These are phyloP conservation scores for Sinopyrophorus schimmeli DNA, from an alignment of 2,888 invertebrate species.

Conservation along the genomic window DNA sequence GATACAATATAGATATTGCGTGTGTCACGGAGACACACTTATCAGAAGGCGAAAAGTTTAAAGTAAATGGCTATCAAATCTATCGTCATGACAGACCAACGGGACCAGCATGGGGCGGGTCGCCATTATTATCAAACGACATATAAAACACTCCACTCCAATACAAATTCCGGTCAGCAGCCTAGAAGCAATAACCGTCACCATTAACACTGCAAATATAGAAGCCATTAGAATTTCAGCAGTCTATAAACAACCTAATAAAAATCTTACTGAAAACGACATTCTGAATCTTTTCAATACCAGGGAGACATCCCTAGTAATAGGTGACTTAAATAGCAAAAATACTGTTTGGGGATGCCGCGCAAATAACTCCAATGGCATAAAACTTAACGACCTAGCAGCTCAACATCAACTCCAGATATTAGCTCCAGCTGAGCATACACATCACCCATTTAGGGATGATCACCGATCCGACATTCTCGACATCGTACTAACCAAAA, in stretches of 20 bases:
- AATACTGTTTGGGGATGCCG: not conserved
- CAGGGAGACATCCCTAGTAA: not conserved
- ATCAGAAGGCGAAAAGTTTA: not conserved
- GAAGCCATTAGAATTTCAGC: not conserved
- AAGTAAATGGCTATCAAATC: constrained; percentile 6
- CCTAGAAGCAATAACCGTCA: constrained; percentile 4
- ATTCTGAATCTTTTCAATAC: constrained; percentile 1
- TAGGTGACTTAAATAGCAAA: constrained; percentile 2
- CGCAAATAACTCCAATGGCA: not conserved
- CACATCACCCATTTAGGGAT: too few species aligned
- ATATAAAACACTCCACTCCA: constrained; percentile 5
- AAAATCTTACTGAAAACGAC: constrained; percentile 1
- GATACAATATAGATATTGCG: constrained; percentile 8
- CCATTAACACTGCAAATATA: constrained; percentile 3
- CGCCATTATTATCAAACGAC: constrained; percentile 5
- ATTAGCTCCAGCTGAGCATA: too few species aligned
- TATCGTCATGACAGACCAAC: constrained; percentile 3
- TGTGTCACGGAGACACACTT: constrained; percentile 5
- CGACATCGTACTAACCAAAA: too few species aligned
- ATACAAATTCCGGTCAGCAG: not conserved
- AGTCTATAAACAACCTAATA: constrained; percentile 6
- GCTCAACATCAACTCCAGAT: not conserved
- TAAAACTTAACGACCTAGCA: constrained; percentile 1
- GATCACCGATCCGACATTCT: too few species aligned
- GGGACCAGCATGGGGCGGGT: constrained; percentile 1